Evolutionary conservation across 2,888 invertebrate genomes (phyloP).

Genomic region (Xylota segnis): DNA sequence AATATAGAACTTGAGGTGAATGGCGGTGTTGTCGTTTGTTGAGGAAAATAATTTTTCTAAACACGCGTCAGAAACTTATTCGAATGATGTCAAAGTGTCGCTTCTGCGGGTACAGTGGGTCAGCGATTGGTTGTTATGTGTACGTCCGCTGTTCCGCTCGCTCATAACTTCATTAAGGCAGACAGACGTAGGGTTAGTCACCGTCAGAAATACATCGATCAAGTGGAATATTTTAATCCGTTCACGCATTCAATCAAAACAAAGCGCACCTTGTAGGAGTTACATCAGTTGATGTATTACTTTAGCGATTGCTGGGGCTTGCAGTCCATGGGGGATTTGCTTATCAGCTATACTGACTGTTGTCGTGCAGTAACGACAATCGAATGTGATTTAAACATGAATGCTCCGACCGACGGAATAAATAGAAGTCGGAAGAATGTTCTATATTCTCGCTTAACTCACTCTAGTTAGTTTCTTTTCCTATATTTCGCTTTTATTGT

Average conservation of each 20-base stretch:
- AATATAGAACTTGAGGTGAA: constrained; percentile 19
- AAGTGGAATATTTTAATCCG: constrained; percentile 29
- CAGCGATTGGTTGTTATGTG: not conserved
- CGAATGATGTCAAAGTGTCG: constrained; percentile 12
- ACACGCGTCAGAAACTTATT: not conserved
- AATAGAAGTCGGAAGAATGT: too few relatives aligned
- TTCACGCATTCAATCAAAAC: constrained; percentile 14
- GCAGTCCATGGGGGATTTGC: not conserved
- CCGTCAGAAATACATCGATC: constrained; percentile 14
- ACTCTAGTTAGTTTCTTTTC: too few relatives aligned
- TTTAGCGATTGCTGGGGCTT: constrained; percentile 24
- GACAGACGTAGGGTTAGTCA: constrained; percentile 11
- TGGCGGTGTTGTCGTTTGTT: not conserved
- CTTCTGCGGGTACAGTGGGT: not conserved
- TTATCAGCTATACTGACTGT: not conserved
- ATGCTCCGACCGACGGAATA: too few relatives aligned
- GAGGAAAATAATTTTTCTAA: constrained; percentile 11
- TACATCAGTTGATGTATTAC: constrained; percentile 42
- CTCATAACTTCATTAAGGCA: not conserved
- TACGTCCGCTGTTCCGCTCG: not conserved
- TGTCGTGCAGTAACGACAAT: not conserved
- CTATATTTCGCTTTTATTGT: too few relatives aligned
- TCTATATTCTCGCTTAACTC: too few relatives aligned
- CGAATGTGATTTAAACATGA: too few relatives aligned
- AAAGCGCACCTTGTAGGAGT: constrained; percentile 11